phyloP scores from a whole-genome alignment of 2,797 vertebrate genomes.

The Fringilla coelebs region DNA sequence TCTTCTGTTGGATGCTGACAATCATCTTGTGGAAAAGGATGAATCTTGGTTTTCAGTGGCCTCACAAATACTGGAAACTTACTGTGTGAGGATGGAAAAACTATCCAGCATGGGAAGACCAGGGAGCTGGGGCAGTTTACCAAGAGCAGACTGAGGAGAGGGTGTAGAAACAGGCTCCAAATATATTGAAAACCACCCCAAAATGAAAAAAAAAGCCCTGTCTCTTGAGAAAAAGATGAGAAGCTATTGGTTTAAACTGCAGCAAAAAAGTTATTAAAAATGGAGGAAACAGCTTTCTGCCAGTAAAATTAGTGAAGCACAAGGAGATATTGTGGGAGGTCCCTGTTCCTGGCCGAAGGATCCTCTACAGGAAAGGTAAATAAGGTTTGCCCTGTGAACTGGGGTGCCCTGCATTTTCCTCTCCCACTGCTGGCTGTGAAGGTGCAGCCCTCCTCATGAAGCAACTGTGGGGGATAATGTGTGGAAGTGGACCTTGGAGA shows the following conservation, averaged over 20 bases:
- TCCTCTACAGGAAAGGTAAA: background rate
- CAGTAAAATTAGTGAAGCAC: background rate
- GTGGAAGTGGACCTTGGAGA: background rate
- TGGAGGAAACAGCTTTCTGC: background rate
- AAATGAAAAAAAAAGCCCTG: background rate
- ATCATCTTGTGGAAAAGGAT: background rate
- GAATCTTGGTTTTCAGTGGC: background rate
- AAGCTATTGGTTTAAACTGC: background rate
- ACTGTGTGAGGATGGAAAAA: background rate
- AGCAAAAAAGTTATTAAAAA: background rate
- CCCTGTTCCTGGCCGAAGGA: background rate
- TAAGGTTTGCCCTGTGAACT: background rate
- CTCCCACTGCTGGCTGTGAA: background rate
- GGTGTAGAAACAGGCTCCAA: background rate
- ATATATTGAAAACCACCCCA: background rate
- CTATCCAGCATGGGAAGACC: background rate
- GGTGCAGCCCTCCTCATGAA: background rate
- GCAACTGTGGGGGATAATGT: accelerated
- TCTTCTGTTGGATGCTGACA: background rate
- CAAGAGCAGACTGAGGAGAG: background rate
- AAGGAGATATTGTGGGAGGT: background rate
- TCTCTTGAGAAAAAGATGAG: background rate
- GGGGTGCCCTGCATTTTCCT: background rate
- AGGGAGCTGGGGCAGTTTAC: background rate
- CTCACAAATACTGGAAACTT: background rate